Percentiles rank a stretch among this genome's conserved stretches.
phyloP scores from a whole-genome alignment of 2,797 vertebrate species.

The Sphenopsis melanotis region DNA sequence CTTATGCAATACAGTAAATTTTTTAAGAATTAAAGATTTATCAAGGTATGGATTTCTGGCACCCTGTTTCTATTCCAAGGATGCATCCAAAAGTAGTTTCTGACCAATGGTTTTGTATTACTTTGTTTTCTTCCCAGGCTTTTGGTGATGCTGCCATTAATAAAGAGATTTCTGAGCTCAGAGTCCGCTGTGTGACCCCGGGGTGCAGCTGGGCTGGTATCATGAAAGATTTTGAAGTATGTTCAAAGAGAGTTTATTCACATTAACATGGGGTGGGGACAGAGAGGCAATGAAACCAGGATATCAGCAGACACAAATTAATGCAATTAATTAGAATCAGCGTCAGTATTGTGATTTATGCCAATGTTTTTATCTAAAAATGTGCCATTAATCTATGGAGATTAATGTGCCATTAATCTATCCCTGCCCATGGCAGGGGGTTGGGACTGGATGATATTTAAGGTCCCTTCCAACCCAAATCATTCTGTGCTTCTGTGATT shows the following conservation, averaged over 20 bases:
- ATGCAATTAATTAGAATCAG: neutral
- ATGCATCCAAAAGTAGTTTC: neutral
- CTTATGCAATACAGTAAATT: neutral
- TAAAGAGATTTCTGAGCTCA: slow-evolving; percentile 79
- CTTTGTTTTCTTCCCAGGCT: slow-evolving; percentile 62
- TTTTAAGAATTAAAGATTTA: neutral
- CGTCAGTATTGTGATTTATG: neutral
- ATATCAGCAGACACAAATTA: neutral
- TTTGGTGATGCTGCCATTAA: slow-evolving; percentile 78
- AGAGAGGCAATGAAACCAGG: neutral
- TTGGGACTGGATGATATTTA: neutral
- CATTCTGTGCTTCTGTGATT: neutral
- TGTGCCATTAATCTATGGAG: neutral
- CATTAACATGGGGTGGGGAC: neutral
- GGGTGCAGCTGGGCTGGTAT: slow-evolving; percentile 76
- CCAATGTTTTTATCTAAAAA: neutral
- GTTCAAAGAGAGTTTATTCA: neutral
- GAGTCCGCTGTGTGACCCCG: slow-evolving; percentile 72
- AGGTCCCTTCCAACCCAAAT: neutral
- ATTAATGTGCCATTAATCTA: neutral
- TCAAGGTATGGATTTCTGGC: neutral
- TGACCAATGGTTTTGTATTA: neutral
- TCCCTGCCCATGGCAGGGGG: fast-evolving
- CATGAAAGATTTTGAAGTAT: slow-evolving; percentile 75
- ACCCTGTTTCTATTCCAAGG: neutral